Evolutionary conservation across 2,888 invertebrate genomes (phyloP).

Genomic region (Branchellion lobata): DNA sequence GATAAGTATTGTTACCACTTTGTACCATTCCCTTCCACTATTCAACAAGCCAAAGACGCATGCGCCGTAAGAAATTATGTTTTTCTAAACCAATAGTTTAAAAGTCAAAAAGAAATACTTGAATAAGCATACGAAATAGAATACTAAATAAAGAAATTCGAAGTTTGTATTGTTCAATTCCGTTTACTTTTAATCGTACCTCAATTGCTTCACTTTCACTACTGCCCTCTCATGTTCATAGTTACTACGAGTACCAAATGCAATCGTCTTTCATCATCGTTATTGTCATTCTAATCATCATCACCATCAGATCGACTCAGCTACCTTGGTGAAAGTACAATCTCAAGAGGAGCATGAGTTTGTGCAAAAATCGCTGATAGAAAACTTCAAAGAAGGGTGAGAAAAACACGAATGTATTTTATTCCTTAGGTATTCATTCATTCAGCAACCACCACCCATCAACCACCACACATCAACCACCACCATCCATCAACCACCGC

Average conservation of each 20-base stretch:
- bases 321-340: slow-evolving; percentile 76
- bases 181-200: too few species aligned
- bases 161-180: not conserved
- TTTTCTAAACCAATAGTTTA: not conserved
- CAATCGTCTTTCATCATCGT: not conserved
- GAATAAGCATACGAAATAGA: too few species aligned
- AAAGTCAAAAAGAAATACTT: too few species aligned
- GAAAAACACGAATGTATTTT: not conserved
- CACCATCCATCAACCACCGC: not conserved
- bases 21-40: slow-evolving; percentile 73
- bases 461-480: not conserved
- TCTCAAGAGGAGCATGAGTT: slow-evolving; percentile 83
- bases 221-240: too few species aligned
- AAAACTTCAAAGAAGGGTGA: slow-evolving; percentile 61
- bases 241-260: too few species aligned
- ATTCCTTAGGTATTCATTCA: not conserved
- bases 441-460: not conserved
- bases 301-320: slow-evolving; percentile 58
- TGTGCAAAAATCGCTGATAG: slow-evolving; percentile 76
- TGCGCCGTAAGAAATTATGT: slow-evolving; percentile 47
- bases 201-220: too few species aligned
- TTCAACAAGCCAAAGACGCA: slow-evolving; percentile 44
- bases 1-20: slow-evolving; percentile 84
- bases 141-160: not conserved
- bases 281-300: slow-evolving; percentile 10